These are phyloP conservation scores for Manis javanica DNA, from an alignment of 2,797 vertebrate species.

Conservation along the genomic window DNA sequence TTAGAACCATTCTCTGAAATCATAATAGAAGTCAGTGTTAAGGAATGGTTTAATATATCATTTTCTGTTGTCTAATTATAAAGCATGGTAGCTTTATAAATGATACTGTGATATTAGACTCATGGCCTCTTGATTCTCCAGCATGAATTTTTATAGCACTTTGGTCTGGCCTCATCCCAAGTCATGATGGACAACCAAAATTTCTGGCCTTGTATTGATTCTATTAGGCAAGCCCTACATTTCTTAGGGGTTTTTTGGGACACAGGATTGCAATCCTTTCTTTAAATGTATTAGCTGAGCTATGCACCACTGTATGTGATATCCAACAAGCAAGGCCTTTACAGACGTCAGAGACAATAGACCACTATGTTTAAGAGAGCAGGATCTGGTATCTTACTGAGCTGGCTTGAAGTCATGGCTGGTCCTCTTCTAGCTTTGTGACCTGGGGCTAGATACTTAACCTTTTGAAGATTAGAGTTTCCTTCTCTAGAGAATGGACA, in stretches of 20 bases:
- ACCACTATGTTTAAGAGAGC: neutral
- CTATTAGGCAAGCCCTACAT: neutral
- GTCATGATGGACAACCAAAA: neutral
- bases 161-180: neutral
- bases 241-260: neutral
- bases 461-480: neutral
- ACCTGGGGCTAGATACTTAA: neutral
- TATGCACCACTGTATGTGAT: neutral
- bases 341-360: neutral
- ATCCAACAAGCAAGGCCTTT: neutral
- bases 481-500: neutral
- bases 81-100: neutral
- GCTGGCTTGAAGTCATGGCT: neutral
- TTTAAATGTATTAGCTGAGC: neutral
- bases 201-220: neutral
- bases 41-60: neutral
- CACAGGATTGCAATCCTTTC: neutral
- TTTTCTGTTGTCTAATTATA: neutral
- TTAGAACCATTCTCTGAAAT: neutral
- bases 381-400: neutral
- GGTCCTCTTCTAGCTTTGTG: neutral
- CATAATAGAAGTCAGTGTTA: neutral
- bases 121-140: neutral
- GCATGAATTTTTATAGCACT: neutral
- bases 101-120: neutral